Evolutionary conservation across 2,888 invertebrate genomes (phyloP), one percentile per base, ranked within the genome.

Genomic region (Chymomyza procnemis): DNA sequence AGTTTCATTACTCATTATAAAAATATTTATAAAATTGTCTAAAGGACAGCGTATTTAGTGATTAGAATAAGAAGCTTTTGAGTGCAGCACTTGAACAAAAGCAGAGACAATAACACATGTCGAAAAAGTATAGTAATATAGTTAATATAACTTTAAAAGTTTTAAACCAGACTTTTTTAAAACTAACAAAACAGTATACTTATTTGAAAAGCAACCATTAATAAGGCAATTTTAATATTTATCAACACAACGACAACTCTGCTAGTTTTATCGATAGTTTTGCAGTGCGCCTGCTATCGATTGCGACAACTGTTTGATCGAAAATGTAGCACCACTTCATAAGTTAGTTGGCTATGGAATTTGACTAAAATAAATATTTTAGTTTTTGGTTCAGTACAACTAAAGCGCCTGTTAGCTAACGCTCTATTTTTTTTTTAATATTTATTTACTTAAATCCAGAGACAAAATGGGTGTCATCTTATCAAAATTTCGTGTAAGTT

Each of bases 401-500:
- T 6, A 6, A 26, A 26, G 26, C 1, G 26, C 26, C 8, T 8
- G 6, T 5, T 6, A 26, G 6, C 6, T 26, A 26, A 6, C 26
- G 8, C 26, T 6, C 8, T 26, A 22, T 26, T 26, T 26, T 26
- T 26, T 6, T 26, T 41, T 41, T 12, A 4, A 34, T 26, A 26
- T 26, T 54, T 18, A 50, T 50, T 50, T 50, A 2, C 6, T 18
- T 50, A 50, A 14, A 50, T 18, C 18, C 8, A 5, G 3, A 16
- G 3, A 19, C 26, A 84, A 91, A 85, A 94, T 94, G 94, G 94
- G 94, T 76, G 91, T 93, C 69, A 92, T 94, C 78, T 91, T 94
- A 90, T 93, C 93, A 74, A 94, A 93, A 92, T 93, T 94, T 92
- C 92, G 94, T 90, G 94, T 94, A 91, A 93, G 94, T 92, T n/a